Base-by-base conservation (phyloP, 2,888 invertebrate genomes). In the Harmothoe impar region DNA sequence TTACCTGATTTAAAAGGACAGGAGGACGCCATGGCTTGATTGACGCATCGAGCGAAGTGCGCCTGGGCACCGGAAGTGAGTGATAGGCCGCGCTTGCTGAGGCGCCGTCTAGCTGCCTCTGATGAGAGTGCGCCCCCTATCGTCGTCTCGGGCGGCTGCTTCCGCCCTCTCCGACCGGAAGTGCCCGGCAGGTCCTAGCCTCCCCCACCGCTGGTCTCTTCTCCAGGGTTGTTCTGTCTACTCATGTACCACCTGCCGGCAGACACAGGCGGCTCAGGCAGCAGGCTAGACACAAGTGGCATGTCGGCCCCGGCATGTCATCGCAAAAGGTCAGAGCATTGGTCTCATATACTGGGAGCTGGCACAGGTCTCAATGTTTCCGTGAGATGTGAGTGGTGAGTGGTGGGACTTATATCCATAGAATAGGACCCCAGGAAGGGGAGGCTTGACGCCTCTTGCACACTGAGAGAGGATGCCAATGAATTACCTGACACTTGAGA, bases 1-100 rank as follows among this genome's bases (percentile, higher is more conserved):
- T 72, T 72, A 72, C 72, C 72, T 72, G 72, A 72, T 72, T 72
- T 72, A 29, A 72, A 72, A 72, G 72, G 31, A 72, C 31, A 72
- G 1, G 31, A 62, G 72, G 72, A 72, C 29, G 72, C 72, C 72
- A n/a, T 62, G 43, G 62, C 72, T 72, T 72, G 72, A 72, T 72
- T 72, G 72, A 72, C 72, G 31, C 29, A 29, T 25, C 72, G 29
- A 72, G 72, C 72, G 12, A 15, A 7, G 29, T 72, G 72, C 72
- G 72, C 72, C 72, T 72, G 72, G 15, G 72, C 31, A 25, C 72
- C 72, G 72, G 72, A 72, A 12, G 72, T 72, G 72, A 29, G 29
- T 72, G 72, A 72, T 72, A 72, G 72, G 7, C 72, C 17, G 29
- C 25, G 29, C 31, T 72, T 29, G n/a, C 72, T 3, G 29, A 25